phyloP scores from a whole-genome alignment of 1,140 invertebrate genomes.

The Drosophila kurseongensis region DNA sequence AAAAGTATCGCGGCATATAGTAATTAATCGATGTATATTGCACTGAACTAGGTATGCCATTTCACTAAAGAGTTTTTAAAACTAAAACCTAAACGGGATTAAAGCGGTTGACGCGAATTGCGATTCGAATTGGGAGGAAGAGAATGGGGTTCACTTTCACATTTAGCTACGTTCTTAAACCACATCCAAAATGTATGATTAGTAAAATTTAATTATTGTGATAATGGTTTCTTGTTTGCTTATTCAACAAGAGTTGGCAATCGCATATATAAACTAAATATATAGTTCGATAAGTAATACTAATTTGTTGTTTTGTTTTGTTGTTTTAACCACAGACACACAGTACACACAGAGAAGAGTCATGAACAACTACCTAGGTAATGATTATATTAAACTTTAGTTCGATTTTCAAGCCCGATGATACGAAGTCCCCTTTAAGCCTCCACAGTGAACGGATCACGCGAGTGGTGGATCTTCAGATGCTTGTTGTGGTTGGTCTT shows the following conservation, averaged over 20 bases:
- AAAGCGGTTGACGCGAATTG: constrained; percentile 48
- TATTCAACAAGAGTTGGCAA: constrained; percentile 67
- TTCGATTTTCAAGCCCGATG: constrained; percentile 38
- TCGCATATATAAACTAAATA: constrained; percentile 65
- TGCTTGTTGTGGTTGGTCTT: constrained; percentile 96
- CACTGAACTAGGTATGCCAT: constrained; percentile 78
- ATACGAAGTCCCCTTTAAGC: constrained; percentile 86
- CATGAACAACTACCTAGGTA: constrained; percentile 75
- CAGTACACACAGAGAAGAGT: constrained; percentile 77
- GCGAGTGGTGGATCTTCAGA: constrained; percentile 93
- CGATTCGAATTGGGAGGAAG: constrained; percentile 30
- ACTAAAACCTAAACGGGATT: constrained; percentile 62
- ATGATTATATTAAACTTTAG: constrained; percentile 70
- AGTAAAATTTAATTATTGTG: constrained; percentile 72
- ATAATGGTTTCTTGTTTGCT: constrained; percentile 54
- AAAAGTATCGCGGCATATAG: constrained; percentile 38
- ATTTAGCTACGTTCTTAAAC: constrained; percentile 78
- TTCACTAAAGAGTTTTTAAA: constrained; percentile 62
- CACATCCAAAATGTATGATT: constrained; percentile 77
- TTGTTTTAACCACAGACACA: constrained; percentile 70
- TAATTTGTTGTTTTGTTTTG: constrained; percentile 68
- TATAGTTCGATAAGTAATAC: constrained; percentile 76
- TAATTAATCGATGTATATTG: constrained; percentile 71
- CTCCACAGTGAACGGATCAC: constrained; percentile 93
- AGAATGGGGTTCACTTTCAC: constrained; percentile 55